Evolutionary conservation across 2,888 invertebrate species (phyloP), one percentile per base, ranked within the genome.

Genomic region (Tiliacea aurago): DNA sequence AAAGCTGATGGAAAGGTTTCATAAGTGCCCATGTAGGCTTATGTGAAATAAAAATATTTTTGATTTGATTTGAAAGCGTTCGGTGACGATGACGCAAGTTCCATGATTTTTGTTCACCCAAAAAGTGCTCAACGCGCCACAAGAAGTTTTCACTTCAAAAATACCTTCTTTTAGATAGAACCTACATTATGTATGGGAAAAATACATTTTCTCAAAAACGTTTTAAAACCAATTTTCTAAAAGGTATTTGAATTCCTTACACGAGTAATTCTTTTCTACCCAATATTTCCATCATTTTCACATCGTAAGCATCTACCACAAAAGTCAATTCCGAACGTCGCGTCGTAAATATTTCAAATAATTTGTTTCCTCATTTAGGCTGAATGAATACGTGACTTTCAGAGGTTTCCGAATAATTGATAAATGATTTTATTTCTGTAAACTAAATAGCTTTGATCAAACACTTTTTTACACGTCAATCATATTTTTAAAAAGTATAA

Each of bases 361-460:
- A 82, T 65, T 78, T 49, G 28, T 45, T 73, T 69, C 62, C 56
- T 66, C 66, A 70, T 79, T 70, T 49, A 43, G 7, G 37, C 20
- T 63, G 53, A 70, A 77, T 76, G 69, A 68, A 74, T 70, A 81
- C 85, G 83, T 85, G 85, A 81, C 85, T 83, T 81, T 74, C 56
- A 41, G 43, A 56, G 62, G 58, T 76, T 85, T 71, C 61, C 51
- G 28, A 53, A 65, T 23, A 53, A 69, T 47, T 18, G 47, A 28
- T 28, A 28, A 28, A 28, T 28, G 28, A 28, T 28, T 28, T 28
- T 28, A 28, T 28, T 28, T 28, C 28, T 28, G 28, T 28, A 28
- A 28, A 3, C 3, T 28, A 28, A 28, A 3, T 28, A 28, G 28
- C 2, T 28, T 28, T 28, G 28, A 28, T 28, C 28, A 28, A 28